Percentiles rank a stretch among this genome's conserved stretches.
Conservation (phyloP, 2,888 invertebrate species). For the Chrysodeixis includens region DNA sequence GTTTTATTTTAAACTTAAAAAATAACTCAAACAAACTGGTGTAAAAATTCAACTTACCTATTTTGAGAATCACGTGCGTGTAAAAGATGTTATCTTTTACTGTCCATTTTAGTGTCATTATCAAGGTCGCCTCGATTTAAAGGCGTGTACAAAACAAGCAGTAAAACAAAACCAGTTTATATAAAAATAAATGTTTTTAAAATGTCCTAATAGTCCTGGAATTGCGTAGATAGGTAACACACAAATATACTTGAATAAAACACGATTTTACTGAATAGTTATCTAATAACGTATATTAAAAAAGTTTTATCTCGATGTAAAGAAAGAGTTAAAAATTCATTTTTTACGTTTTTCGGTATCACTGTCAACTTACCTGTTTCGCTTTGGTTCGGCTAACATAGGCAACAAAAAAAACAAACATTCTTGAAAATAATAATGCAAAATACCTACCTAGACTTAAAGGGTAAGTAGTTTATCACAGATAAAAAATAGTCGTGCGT, state of each 20-base stretch:
- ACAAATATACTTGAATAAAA: no score
- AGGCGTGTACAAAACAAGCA: background rate
- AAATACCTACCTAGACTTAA: background rate
- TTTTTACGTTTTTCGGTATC: no score
- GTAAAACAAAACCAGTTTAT: background rate
- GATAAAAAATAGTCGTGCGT: constrained; percentile 8
- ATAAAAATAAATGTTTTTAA: background rate
- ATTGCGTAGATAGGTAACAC: background rate
- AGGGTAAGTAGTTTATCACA: background rate
- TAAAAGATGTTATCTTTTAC: background rate
- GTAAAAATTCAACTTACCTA: background rate
- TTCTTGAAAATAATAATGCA: no score
- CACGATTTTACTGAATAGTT: no score
- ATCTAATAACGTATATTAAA: no score
- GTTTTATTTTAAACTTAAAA: background rate
- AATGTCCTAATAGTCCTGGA: background rate
- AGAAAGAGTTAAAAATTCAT: no score
- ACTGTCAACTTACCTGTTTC: no score
- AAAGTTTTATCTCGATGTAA: no score
- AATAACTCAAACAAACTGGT: background rate
- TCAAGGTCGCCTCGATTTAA: background rate
- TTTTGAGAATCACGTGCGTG: background rate
- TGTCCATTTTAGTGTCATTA: constrained; percentile 5
- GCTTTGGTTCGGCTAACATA: no score
- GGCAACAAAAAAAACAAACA: background rate